Evolutionary conservation across 2,797 vertebrate species (phyloP).

Genomic region (Craterocephalus amniculus): DNA sequence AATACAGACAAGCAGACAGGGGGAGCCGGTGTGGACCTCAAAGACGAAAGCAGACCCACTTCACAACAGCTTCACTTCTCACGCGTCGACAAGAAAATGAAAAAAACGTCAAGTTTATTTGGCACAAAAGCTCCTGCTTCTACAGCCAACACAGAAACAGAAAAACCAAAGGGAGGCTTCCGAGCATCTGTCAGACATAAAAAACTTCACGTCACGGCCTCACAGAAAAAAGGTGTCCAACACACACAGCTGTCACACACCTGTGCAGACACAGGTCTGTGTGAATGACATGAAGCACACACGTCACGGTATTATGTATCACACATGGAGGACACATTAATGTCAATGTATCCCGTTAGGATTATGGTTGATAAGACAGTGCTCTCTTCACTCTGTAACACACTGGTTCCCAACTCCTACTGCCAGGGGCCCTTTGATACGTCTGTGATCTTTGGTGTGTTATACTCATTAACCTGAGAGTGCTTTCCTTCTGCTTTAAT

Average conservation of each 20-base stretch:
- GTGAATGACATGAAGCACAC: conserved; percentile 75
- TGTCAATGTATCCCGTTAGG: conserved; percentile 85
- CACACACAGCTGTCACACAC: conserved; percentile 64
- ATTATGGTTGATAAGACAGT: conserved; percentile 85
- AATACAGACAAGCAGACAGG: conserved; percentile 52
- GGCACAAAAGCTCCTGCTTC: conserved; percentile 44
- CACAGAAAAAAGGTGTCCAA: conserved; percentile 55
- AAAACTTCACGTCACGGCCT: conserved; percentile 51
- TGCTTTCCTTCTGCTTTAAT: conserved; percentile 8
- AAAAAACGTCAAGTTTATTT: conserved; percentile 41
- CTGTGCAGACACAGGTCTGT: conserved; percentile 66
- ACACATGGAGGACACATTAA: conserved; percentile 79
- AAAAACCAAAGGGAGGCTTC: conserved; percentile 58
- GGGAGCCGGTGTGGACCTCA: conserved; percentile 59
- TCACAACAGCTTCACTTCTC: conserved; percentile 61
- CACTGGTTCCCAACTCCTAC: conserved; percentile 62
- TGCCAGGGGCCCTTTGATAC: neutral
- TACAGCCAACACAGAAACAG: conserved; percentile 65
- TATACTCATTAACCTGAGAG: conserved; percentile 12
- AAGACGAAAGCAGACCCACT: conserved; percentile 76
- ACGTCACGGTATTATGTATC: conserved; percentile 74
- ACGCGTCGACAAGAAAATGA: conserved; percentile 38
- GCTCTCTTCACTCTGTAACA: conserved; percentile 77
- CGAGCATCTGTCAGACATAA: conserved; percentile 45
- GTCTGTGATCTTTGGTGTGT: neutral